Base-by-base conservation (phyloP, 2,888 invertebrate species). In the Morpho deidamia region DNA sequence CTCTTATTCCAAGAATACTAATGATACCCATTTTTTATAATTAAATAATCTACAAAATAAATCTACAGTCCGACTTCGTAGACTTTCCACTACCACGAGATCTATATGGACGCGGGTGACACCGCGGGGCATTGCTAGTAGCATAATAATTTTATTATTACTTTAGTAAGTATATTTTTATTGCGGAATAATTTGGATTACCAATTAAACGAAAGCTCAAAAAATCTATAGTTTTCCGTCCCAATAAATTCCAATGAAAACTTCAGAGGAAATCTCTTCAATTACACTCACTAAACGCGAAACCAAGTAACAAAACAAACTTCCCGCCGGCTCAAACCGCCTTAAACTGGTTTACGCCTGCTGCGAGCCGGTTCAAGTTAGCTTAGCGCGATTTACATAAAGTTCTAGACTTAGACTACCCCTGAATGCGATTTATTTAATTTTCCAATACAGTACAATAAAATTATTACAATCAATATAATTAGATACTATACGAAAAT, bases 271-370 rank as follows among this genome's bases (percentile, higher is more conserved):
- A 59, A 65, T 63, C 56, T 62, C 61, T 68, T 68, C 65, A 68
- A 70, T 68, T 70, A 66, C 55, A 64, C 57, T 53, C 61, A 60
- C 58, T 64, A 63, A 67, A 64, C 59, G 64, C 62, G 58, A 58
- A 63, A 57, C 60, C 63, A 69, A 69, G 67, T 68, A 71, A 71
- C 72, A 71, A 68, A 74, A 72, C 72, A 68, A 72, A 71, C 67
- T 73, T 69, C 59, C 62, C 63, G 56, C 59, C 64, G 62, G 66
- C 64, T 67, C 65, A 63, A 65, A 60, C 67, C 63, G 70, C 63
- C 63, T 68, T 70, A 66, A 66, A 68, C 70, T 62, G 68, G 68
- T 67, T 72, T 66, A 71, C 61, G 59, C 61, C 60, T 56, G 62
- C 62, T 60, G 65, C 58, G 66, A 68, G 63, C 60, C 67, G 59